Base-by-base conservation (phyloP, 2,888 invertebrate genomes). In the Drosophila peninsularis region DNA sequence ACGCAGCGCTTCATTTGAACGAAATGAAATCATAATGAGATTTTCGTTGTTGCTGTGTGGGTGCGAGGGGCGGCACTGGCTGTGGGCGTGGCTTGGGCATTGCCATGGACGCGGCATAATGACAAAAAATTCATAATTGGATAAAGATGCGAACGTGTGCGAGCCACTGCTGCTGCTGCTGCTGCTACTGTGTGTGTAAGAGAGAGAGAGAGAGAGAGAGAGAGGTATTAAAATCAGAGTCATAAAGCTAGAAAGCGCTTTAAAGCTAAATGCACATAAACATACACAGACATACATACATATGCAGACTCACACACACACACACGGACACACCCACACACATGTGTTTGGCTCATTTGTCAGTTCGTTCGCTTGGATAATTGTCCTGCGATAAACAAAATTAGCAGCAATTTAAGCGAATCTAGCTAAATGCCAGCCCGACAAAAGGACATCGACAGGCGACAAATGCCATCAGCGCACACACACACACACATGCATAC, bases 341-440 rank as follows among this genome's bases (percentile, higher is more conserved):
- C 47, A 41, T 58, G 39, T 73, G 56, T 7, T 32, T 75, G 89
- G 89, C 89, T 91, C 91, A 92, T 91, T 92, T 92, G 91, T 90
- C 91, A 90, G 91, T 83, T 84, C 90, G 88, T 91, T 91, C 91
- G 89, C 89, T 90, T 92, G 91, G 92, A 91, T 91, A 91, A 91
- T 92, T 91, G 91, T 89, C 85, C 86, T 89, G 90, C 90, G 90
- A 92, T 92, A 91, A 91, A 90, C 89, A 87, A 91, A 91, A 91
- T 92, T 91, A 91, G 91, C 89, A 91, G 90, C 89, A 90, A 91
- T 90, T 91, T 90, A 86, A 90, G 91, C 91, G 90, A 79, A 85
- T 83, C 78, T 85, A 61, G 80, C 80, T 71, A 74, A 78, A 75
- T 72, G 77, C 69, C 72, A 68, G 75, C 60, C 60, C 57, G 70